Conservation (phyloP, 2,888 invertebrate genomes). For the Apodemia duryi region DNA sequence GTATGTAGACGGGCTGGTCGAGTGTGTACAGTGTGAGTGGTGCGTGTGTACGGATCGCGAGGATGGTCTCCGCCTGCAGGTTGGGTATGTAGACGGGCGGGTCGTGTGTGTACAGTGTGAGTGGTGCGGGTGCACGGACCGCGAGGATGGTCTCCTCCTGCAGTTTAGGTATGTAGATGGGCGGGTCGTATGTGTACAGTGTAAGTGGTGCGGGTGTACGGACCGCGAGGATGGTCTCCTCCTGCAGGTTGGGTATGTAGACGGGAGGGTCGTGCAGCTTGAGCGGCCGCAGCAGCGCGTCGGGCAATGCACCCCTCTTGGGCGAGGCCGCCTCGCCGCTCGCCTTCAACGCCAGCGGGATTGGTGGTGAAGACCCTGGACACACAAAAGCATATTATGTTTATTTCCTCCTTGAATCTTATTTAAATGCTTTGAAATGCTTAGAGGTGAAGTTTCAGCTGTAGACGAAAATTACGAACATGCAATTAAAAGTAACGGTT, state of each 20-base stretch:
- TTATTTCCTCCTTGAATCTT: neutral
- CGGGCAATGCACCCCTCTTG: constrained; percentile 70
- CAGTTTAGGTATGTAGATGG: constrained; percentile 93
- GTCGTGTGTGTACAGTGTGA: neutral
- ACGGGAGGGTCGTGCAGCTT: constrained; percentile 79
- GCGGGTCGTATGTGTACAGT: constrained; percentile 30
- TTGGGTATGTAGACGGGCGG: constrained; percentile 35
- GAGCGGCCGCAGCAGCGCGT: constrained; percentile 70
- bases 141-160: constrained; percentile 97
- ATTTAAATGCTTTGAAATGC: too few species aligned
- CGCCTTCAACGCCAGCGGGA: constrained; percentile 68
- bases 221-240: constrained; percentile 95
- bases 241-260: constrained; percentile 94
- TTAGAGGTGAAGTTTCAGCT: too few species aligned
- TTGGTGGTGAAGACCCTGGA: constrained; percentile 62
- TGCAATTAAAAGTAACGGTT: too few species aligned
- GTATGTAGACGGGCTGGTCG: too few species aligned
- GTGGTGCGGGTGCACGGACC: constrained; percentile 55
- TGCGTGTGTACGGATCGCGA: too few species aligned
- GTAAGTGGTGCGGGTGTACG: constrained; percentile 32
- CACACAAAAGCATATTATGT: neutral
- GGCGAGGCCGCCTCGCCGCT: constrained; percentile 83
- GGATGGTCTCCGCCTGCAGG: too few species aligned
- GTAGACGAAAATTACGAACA: too few species aligned
- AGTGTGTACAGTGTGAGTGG: too few species aligned